Base-by-base conservation (phyloP, 2,888 invertebrate genomes). In the Metopia argyrocephala region DNA sequence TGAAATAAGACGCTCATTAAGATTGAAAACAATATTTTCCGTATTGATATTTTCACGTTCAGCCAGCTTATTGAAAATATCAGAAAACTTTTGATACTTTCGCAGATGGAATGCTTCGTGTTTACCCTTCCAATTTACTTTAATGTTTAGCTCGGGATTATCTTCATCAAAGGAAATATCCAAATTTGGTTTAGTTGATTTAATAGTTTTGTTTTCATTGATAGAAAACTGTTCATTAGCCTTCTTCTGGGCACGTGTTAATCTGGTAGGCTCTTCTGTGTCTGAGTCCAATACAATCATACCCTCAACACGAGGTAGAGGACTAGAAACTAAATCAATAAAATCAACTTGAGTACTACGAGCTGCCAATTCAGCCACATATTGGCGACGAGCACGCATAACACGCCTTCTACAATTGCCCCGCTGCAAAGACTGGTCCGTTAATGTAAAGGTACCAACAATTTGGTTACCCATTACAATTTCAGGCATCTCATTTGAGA, bases 51-150 rank as follows among this genome's bases (percentile, higher is more conserved):
- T 82, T 78, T 89, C 88, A 15, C 87, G 86, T 59, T 87, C 71
- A 0, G 89, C 86, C 46, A 89, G 76, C 69, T 84, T 81, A 28
- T 85, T 79, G 48, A 90, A 88, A 66, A 89, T 79, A 20, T 85
- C 80, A 2, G 76, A 15, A 79, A 89, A 89, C 75, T 89, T 89
- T 73, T 90, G 90, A 78, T 87, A 84, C 78, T 85, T 86, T 3
- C 89, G 85, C 15, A 87, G 46, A n/a, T 85, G 83, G 65, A 89
- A 87, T 31, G 76, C 38, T 79, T 89, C 87, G 0, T 86, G 84
- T 68, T 86, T 85, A 2, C 87, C 87, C 0, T 84, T 84, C 89
- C 89, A 89, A 59, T 83, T 86, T 0, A 88, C 78, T 28, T 86
- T 86, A 1, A 89, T 84, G 3, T 85, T 85, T 0, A 89, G 57